Evolutionary conservation across 2,797 vertebrate species (phyloP).

Genomic region (Mormyrus hasselquistii): DNA sequence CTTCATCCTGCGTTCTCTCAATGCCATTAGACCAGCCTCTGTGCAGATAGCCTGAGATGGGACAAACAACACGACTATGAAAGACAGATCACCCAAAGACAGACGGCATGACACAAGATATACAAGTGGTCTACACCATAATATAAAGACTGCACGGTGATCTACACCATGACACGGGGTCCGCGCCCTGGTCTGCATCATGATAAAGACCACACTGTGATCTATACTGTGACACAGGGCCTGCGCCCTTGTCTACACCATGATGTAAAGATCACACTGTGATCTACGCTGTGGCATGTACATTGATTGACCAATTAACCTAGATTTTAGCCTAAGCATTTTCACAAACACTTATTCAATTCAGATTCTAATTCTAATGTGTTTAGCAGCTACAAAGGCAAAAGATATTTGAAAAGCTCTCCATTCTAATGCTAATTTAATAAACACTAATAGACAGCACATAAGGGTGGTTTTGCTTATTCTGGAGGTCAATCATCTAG

Average conservation of each 20-base stretch:
- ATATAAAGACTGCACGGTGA: background rate
- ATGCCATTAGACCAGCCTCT: conserved; percentile 92
- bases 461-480: background rate
- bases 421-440: background rate
- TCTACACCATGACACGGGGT: background rate
- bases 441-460: background rate
- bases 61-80: background rate
- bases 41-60: conserved; percentile 87
- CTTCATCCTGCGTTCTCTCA: conserved; percentile 94
- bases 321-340: background rate
- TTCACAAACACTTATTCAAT: background rate
- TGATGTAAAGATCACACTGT: background rate
- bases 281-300: background rate
- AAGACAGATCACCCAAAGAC: background rate
- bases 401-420: background rate
- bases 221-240: background rate
- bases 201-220: background rate
- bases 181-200: background rate
- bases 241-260: background rate
- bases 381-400: background rate
- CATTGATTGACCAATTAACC: background rate
- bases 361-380: background rate
- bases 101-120: background rate
- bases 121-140: background rate
- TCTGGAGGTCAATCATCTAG: background rate